Evolutionary conservation across 2,888 invertebrate species (phyloP).

Genomic region (Adelphocoris suturalis): DNA sequence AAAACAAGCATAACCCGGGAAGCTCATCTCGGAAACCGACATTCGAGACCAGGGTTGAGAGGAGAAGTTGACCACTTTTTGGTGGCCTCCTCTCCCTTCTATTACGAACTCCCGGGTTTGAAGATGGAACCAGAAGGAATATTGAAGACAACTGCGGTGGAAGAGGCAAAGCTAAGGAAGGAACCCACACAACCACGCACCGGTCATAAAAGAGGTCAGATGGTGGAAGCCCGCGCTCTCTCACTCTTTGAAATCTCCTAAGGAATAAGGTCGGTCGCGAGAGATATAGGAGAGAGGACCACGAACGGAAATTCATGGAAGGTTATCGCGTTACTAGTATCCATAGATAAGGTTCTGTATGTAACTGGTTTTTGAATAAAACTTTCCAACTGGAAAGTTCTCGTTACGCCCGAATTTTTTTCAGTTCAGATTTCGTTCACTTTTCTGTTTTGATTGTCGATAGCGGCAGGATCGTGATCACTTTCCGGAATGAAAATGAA

Average conservation of each 20-base stretch:
- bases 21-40: background rate
- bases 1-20: background rate
- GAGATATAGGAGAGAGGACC: background rate
- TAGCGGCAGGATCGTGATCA: too few species aligned
- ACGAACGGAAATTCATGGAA: background rate
- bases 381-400: too few species aligned
- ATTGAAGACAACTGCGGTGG: slow-evolving; percentile 37
- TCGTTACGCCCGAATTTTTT: too few species aligned
- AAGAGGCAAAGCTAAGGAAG: background rate
- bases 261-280: background rate
- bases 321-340: background rate
- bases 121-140: slow-evolving; percentile 4
- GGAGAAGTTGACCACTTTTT: background rate
- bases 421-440: too few species aligned
- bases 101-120: slow-evolving; percentile 20
- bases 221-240: slow-evolving; percentile 40
- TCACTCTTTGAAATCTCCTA: slow-evolving; percentile 33
- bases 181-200: slow-evolving; percentile 45
- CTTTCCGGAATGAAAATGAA: too few species aligned
- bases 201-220: slow-evolving; percentile 62
- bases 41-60: background rate
- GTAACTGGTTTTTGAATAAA: too few species aligned
- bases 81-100: background rate
- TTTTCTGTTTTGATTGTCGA: too few species aligned
- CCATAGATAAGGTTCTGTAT: too few species aligned